Percentiles rank a stretch among this genome's conserved stretches.
Conservation (phyloP, 2,113 vertebrate genomes). For the Trichechus manatus region DNA sequence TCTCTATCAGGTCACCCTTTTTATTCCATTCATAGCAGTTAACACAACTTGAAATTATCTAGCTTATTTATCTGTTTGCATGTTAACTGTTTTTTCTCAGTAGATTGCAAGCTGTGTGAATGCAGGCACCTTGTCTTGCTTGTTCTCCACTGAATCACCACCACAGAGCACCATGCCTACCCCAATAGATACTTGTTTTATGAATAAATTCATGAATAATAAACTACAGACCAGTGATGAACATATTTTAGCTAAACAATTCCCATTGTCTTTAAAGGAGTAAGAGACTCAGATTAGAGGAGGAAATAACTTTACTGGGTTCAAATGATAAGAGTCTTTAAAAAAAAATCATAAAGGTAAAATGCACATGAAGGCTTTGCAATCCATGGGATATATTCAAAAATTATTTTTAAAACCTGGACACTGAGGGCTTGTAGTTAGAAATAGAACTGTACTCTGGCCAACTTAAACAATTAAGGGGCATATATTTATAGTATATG, state of each 20-base stretch:
- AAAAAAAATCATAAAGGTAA: neutral
- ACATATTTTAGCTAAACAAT: neutral
- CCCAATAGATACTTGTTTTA: neutral
- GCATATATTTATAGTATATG: neutral
- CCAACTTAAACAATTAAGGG: neutral
- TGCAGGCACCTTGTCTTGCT: neutral
- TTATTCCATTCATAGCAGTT: neutral
- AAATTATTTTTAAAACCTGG: neutral
- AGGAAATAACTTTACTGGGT: neutral
- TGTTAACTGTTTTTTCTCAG: neutral
- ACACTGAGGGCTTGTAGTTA: neutral
- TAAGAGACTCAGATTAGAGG: neutral
- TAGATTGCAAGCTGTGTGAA: neutral
- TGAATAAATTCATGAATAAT: neutral
- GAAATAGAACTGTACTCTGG: neutral
- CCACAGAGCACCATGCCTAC: neutral
- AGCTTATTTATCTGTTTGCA: neutral
- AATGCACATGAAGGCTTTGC: neutral
- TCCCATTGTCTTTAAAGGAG: slow-evolving; percentile 2
- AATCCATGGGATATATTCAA: neutral
- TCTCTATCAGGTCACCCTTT: neutral
- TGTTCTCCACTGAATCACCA: neutral
- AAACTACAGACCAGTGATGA: neutral
- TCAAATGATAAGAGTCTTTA: neutral
- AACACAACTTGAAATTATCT: neutral